Evolutionary conservation across 2,888 invertebrate species (phyloP).

Genomic region (Ophion obscuratus): DNA sequence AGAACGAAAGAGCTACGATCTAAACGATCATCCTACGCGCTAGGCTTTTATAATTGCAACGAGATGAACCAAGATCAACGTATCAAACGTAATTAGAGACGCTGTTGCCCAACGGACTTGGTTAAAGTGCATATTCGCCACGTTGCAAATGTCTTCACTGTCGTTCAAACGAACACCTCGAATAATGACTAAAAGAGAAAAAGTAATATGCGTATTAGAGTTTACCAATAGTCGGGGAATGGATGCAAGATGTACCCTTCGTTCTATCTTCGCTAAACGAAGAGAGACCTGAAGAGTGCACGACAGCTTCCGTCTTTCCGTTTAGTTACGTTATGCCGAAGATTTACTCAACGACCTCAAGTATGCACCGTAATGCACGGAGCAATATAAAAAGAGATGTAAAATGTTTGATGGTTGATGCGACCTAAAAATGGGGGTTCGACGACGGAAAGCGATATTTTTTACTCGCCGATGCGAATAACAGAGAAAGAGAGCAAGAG

Average conservation of each 20-base stretch:
- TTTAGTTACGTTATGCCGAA: too few relatives aligned
- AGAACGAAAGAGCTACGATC: slow-evolving; percentile 15
- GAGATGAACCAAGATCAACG: not conserved
- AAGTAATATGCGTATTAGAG: too few relatives aligned
- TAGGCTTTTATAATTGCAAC: slow-evolving; percentile 6
- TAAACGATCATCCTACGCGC: slow-evolving; percentile 28
- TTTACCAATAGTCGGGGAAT: too few relatives aligned
- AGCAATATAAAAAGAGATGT: slow-evolving; percentile 12
- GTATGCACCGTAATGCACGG: slow-evolving; percentile 25
- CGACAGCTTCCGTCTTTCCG: too few relatives aligned
- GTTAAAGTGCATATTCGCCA: too few relatives aligned
- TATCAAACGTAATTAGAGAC: slow-evolving; percentile 1
- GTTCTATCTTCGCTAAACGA: too few relatives aligned
- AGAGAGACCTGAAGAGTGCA: too few relatives aligned
- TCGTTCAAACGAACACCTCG: too few relatives aligned
- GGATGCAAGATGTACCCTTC: too few relatives aligned
- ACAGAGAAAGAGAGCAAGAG: slow-evolving; percentile 13
- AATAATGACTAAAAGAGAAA: too few relatives aligned
- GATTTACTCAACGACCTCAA: not conserved
- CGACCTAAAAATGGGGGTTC: slow-evolving; percentile 16
- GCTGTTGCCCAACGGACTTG: not conserved
- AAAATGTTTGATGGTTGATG: slow-evolving; percentile 9
- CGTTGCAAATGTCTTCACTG: too few relatives aligned
- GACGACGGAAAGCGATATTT: slow-evolving; percentile 52
- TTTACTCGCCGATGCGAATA: slow-evolving; percentile 13